Base-by-base conservation (phyloP, 1,140 invertebrate species). In the Drosophila neocordata region DNA sequence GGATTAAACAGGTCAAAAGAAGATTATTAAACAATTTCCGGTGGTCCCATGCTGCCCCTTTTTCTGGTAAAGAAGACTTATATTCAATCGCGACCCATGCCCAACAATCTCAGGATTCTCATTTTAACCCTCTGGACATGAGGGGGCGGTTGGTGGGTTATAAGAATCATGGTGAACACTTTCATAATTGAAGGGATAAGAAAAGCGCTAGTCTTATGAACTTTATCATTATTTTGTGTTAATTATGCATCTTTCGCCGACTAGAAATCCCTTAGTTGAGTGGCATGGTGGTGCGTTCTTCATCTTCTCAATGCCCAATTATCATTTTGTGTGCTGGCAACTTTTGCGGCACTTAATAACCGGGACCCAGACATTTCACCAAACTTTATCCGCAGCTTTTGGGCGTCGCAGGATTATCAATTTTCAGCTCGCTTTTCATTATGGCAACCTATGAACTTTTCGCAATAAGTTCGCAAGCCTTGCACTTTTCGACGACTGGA, bases 81-180 rank as follows among this genome's bases (percentile, higher is more conserved):
- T 48, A 20, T 48, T 24, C 56, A 52, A 22, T 37, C 48, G 8
- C n/a, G 20, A 27, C 13, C 38, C 7, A n/a, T 22, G 20, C 12
- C 51, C 22, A 53, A n/a, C 24, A 73, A 60, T 73, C 70, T 65
- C 61, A 53, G 12, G 51, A 22, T 13, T 55, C 22, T 15, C 8
- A 93, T 98, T 99, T 48, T 12, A 99, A 92, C 98, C 98, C 22
- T 4, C 92, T 99, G 64, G 99, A 99, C 92, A 99, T 99, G 93
- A 95, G 98, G 92, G 98, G 99, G 93, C 99, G 98, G 98, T 98
- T 98, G n/a, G 11, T 9, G 15, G 12, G 5, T 4, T 52, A 4
- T 7, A 9, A 20, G 15, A 20, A 9, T 18, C 41, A 48, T 18
- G 8, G 22, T 38, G 53, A 60, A 76, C 65, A 69, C 65, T 76